phyloP scores from a whole-genome alignment of 2,888 invertebrate species.

The Cancer borealis region DNA sequence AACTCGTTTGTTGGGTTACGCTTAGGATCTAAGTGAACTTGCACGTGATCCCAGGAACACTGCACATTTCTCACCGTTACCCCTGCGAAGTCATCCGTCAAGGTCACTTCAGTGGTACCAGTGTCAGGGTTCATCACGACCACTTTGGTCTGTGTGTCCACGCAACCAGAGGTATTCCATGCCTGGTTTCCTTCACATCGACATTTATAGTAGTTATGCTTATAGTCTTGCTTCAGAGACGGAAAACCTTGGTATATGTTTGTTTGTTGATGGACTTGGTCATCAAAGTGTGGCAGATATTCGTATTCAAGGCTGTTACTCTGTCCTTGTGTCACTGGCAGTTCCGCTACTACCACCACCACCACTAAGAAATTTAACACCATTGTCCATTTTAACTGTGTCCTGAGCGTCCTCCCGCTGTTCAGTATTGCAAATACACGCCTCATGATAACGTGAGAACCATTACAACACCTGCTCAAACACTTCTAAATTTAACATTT shows the following conservation, averaged over 20 bases:
- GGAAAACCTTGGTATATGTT: not conserved
- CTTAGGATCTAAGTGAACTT: not conserved
- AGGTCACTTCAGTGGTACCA: not conserved
- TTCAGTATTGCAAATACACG: not conserved
- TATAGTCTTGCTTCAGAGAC: not conserved
- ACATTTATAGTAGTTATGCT: conserved; percentile 39
- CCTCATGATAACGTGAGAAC: not conserved
- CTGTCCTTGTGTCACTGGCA: not conserved
- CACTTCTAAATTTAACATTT: too few species aligned
- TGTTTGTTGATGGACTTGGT: not conserved
- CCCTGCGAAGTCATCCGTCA: not conserved
- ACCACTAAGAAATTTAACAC: not conserved
- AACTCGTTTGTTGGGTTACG: conserved; percentile 26
- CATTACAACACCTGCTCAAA: too few species aligned
- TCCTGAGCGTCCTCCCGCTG: not conserved
- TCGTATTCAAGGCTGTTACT: not conserved
- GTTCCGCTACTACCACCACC: not conserved
- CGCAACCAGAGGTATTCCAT: not conserved
- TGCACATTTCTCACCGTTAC: conserved; percentile 42
- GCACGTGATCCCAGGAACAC: not conserved
- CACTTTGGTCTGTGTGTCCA: not conserved
- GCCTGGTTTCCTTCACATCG: conserved; percentile 40
- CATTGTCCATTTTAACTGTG: not conserved
- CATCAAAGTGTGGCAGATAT: not conserved
- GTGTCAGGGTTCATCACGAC: not conserved